These are phyloP conservation scores for Menura novaehollandiae DNA, from an alignment of 2,113 vertebrate species.

Conservation along the genomic window DNA sequence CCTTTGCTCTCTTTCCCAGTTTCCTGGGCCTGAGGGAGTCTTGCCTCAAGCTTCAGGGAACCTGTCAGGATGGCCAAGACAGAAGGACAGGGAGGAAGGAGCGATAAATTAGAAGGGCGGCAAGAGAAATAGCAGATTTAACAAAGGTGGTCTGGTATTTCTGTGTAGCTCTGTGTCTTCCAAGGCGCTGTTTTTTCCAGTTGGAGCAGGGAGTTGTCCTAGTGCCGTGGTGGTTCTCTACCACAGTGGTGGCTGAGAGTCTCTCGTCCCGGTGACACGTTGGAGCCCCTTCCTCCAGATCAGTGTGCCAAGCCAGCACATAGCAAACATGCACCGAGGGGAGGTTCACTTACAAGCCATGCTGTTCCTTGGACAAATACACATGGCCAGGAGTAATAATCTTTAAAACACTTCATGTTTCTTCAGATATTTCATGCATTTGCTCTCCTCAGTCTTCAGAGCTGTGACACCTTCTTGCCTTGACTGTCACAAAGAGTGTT, in stretches of 20 bases:
- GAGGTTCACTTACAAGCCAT: not conserved
- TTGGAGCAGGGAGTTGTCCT: not conserved
- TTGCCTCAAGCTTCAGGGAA: not conserved
- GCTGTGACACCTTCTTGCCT: not conserved
- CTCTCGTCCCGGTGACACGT: accelerated
- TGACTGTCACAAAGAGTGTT: not conserved
- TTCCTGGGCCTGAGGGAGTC: not conserved
- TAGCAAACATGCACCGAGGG: not conserved
- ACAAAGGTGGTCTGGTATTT: not conserved
- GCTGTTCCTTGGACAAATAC: not conserved
- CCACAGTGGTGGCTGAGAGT: not conserved
- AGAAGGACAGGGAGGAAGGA: not conserved
- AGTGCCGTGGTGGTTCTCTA: accelerated
- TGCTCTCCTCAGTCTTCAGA: not conserved
- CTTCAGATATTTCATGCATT: not conserved
- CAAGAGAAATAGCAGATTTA: not conserved
- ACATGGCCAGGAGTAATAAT: not conserved
- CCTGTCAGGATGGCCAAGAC: not conserved
- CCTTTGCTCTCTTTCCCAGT: not conserved
- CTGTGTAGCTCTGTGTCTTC: not conserved
- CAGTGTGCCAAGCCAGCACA: accelerated
- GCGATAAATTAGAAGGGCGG: not conserved
- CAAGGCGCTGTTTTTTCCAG: not conserved
- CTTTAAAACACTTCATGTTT: not conserved
- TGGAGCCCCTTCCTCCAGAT: not conserved